A percentile compares a stretch with the other conserved stretches of the same genome.
Conservation (phyloP, 2,113 vertebrate species). For the Glaucomys volans region DNA sequence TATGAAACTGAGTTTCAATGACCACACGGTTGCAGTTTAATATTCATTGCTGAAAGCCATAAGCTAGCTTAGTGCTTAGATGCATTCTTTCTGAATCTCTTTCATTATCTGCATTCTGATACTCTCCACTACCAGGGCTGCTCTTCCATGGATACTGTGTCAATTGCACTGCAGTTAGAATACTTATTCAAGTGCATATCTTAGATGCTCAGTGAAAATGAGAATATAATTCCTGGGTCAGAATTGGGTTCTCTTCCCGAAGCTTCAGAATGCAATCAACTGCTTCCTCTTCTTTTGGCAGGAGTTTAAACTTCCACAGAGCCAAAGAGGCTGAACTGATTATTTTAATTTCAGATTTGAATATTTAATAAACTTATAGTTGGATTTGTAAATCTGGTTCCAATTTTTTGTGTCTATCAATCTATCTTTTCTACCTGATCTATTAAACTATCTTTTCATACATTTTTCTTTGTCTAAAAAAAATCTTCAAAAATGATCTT, state of each 20-base stretch:
- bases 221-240: constrained; percentile 49
- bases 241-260: neutral
- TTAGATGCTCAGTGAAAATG: constrained; percentile 44
- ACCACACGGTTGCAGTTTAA: neutral
- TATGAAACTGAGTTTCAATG: constrained; percentile 7
- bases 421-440: neutral
- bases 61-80: neutral
- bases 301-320: neutral
- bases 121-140: neutral
- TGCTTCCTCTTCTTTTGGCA: neutral
- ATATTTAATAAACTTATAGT: neutral
- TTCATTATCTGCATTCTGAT: neutral
- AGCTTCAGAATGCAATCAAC: neutral
- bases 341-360: neutral
- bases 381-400: neutral
- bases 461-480: neutral
- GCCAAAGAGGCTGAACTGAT: neutral
- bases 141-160: neutral
- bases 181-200: constrained; percentile 55
- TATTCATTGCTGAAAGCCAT: neutral
- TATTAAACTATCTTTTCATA: neutral
- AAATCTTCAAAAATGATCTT: neutral
- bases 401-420: neutral
- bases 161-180: neutral
- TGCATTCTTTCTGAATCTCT: neutral